Base-by-base conservation (phyloP, 23 tunicate species). In the Halocynthia aurantium region DNA sequence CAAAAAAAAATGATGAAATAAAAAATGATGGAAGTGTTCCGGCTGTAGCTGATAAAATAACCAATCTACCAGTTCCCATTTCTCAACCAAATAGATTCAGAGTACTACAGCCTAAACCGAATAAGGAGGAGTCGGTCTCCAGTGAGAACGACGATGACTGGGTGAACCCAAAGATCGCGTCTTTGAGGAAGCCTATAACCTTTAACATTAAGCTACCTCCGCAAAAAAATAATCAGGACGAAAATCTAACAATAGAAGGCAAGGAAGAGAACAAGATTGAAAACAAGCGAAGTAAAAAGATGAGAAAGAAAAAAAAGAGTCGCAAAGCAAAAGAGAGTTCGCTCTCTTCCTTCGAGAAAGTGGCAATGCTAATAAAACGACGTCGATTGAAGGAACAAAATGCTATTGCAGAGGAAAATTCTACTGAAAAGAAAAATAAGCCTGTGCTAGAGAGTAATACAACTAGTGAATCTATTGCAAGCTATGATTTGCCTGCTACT, bases 201-300 rank as follows among this genome's bases (percentile, higher is more conserved):
- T 12, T 74, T 21, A 74, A 74, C 78, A 74, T 74, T 12, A 74
- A 74, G 31, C 78, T 74, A 54, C 78, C 78, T 55, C 19, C 62
- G 22, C 78, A 74, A 13, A 64, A 74, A 54, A 22, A 22, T 54
- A 56, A 55, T 20, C 55, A 56, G 64, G 20, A 74, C 0, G 64
- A 74, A 53, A 13, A 55, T 13, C 13, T 54, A 54, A 53, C 55
- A 12, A 74, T 54, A 19, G 78, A 54, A 52, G 31, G 22, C 17
- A 5, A 20, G 22, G 70, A 65, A 10, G n/a, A 65, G 49, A 11
- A 65, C 17, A 10, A 65, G 6, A 10, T 20, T 20, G 70, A 49
- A 15, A 70, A 70, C 11, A 53, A 74, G 21, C 10, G 8, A 54
- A 62, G 78, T 53, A 53, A 54, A 54, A 62, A 54, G 8, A 31